Evolutionary conservation across 2,888 invertebrate species (phyloP).

Genomic region (Germaria angustata): DNA sequence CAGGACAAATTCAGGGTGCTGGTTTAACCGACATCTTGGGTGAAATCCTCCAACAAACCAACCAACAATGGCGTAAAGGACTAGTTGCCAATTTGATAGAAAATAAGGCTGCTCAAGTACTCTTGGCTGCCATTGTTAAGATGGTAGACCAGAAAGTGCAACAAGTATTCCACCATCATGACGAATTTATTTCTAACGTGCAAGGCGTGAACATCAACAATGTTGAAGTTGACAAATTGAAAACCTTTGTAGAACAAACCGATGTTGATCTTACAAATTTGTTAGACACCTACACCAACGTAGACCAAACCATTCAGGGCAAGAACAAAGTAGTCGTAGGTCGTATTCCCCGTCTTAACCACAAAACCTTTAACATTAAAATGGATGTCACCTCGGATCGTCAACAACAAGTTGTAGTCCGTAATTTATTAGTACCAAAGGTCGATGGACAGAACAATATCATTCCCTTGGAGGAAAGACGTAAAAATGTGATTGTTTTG

Average conservation of each 20-base stretch:
- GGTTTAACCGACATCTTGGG: constrained; percentile 70
- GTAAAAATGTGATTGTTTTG: constrained; percentile 84
- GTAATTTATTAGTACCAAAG: constrained; percentile 86
- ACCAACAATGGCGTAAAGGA: constrained; percentile 25
- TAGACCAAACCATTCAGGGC: background rate
- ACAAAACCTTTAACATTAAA: constrained; percentile 84
- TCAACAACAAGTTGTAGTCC: constrained; percentile 82
- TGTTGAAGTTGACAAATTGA: constrained; percentile 84
- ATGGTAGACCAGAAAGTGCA: constrained; percentile 84
- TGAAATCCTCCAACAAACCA: constrained; percentile 62
- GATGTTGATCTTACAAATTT: constrained; percentile 81
- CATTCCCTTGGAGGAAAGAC: constrained; percentile 73
- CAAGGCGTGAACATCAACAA: constrained; percentile 81
- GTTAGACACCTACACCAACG: constrained; percentile 27
- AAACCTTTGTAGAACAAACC: constrained; percentile 85
- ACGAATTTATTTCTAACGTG: constrained; percentile 6
- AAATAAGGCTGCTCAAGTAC: constrained; percentile 67
- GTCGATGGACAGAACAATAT: constrained; percentile 82
- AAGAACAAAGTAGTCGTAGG: constrained; percentile 37
- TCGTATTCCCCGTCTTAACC: constrained; percentile 83
- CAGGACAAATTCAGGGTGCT: constrained; percentile 60
- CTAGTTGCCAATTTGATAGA: constrained; percentile 34
- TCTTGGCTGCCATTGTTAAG: constrained; percentile 70
- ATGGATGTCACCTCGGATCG: constrained; percentile 83
- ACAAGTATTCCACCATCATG: constrained; percentile 75